Conservation (phyloP, 2,797 vertebrate species). For the Hylomyscus alleni region DNA sequence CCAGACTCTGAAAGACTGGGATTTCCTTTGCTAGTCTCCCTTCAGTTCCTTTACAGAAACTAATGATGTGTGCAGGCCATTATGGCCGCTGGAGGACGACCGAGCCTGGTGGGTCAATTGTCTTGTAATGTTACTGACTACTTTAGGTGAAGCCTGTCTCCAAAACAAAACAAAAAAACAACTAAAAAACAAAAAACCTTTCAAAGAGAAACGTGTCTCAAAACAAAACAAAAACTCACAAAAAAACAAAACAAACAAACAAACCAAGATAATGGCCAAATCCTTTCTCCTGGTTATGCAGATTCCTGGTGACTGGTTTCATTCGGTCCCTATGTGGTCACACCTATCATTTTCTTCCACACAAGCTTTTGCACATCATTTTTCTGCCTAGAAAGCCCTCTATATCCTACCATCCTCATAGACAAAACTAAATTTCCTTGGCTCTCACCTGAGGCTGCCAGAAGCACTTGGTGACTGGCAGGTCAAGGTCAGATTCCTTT, state of each 20-base stretch:
- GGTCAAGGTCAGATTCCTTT: background rate
- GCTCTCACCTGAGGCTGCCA: background rate
- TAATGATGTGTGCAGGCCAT: background rate
- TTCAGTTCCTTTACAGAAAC: background rate
- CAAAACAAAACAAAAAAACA: too few species aligned
- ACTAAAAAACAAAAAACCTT: too few species aligned
- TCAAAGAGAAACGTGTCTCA: too few species aligned
- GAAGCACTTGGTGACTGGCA: slow-evolving; percentile 11
- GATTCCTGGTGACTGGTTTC: background rate
- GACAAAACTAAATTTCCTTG: slow-evolving; percentile 3
- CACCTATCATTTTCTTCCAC: background rate
- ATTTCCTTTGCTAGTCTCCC: slow-evolving; percentile 7
- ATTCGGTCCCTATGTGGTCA: background rate
- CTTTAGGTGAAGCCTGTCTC: background rate
- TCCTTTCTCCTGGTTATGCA: background rate
- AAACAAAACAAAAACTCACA: too few species aligned
- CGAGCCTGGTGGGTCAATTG: background rate
- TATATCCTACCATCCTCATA: background rate
- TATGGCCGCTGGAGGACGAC: background rate
- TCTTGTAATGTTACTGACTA: background rate
- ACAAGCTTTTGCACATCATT: background rate
- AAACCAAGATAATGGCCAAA: background rate
- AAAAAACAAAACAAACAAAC: too few species aligned
- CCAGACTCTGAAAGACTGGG: background rate
- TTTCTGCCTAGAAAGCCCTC: background rate